A percentile compares a stretch with the other conserved stretches of the same genome.
Conservation (phyloP, 2,113 vertebrate genomes). For the Rhinogobius similis region DNA sequence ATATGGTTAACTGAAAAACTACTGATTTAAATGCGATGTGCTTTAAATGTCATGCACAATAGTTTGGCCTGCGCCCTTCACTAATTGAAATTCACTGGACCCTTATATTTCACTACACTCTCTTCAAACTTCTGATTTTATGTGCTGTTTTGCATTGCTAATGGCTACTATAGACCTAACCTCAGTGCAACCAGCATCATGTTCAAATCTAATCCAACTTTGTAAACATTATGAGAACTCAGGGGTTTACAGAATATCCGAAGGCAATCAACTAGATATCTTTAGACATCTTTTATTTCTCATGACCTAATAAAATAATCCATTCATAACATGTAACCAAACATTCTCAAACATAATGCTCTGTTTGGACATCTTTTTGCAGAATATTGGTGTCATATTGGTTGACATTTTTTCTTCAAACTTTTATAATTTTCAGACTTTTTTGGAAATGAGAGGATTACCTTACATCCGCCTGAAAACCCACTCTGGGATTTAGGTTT, state of each 20-base stretch:
- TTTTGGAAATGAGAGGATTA: slow-evolving; percentile 31
- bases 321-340: neutral
- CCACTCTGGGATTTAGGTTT: slow-evolving; percentile 29
- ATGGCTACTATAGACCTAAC: neutral
- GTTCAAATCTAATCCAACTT: neutral
- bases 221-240: neutral
- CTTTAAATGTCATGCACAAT: neutral
- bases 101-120: neutral
- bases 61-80: neutral
- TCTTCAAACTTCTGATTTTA: neutral
- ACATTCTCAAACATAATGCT: neutral
- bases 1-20: no score
- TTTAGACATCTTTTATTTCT: no score
- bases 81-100: neutral
- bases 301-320: neutral
- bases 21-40: no score
- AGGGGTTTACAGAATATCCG: neutral
- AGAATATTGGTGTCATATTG: neutral
- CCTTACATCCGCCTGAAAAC: slow-evolving; percentile 43
- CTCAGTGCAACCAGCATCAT: no score
- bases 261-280: neutral
- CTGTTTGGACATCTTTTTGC: neutral
- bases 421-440: neutral
- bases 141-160: neutral
- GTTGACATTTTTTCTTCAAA: neutral